Evolutionary conservation across 1,140 invertebrate species (phyloP), one percentile per base, ranked within the genome.

Genomic region (Hylaeus volcanicus): DNA sequence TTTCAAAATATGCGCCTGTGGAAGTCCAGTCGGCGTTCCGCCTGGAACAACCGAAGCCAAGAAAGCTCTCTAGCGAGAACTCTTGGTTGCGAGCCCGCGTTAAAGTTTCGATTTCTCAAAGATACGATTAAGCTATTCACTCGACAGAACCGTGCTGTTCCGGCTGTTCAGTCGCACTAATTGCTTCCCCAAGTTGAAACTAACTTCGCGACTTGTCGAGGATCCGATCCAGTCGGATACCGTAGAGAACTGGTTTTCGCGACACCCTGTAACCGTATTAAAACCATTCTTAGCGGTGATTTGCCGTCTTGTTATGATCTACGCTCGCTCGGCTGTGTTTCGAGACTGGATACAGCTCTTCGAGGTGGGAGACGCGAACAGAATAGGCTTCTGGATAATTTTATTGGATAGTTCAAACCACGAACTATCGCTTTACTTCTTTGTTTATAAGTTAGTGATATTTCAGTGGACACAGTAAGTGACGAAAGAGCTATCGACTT

Each of bases 91-190:
- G n/a, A 51, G 60, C 78, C 26, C 63, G 73, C 80, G 86, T 85
- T 85, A 78, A 87, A 91, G 89, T 91, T 90, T 9, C 51, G 51
- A 51, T 51, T 79, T 73, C 80, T 64, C 26, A 64, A 79, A 89
- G 89, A 88, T 90, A 80, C 90, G 86, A 90, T 90, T 89, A 88
- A 87, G 81, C 89, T 81, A 90, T 92, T 92, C 90, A 92, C 82
- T 88, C 75, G 76, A 53, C 79, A 82, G 66, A 87, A 88, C 82
- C 83, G 75, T 74, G 14, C 60, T 15, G 72, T 88, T 86, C 86
- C 81, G 56, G 73, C 64, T 84, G 70, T 82, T 72, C 56, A 66
- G 15, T 84, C 83, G 76, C 79, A 83, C 86, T 90, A 90, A 90
- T 90, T 90, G 83, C 85, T 55, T 56, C 63, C 58, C 68, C 41